Base-by-base conservation (phyloP, 2,888 invertebrate genomes). In the Blera fallax region DNA sequence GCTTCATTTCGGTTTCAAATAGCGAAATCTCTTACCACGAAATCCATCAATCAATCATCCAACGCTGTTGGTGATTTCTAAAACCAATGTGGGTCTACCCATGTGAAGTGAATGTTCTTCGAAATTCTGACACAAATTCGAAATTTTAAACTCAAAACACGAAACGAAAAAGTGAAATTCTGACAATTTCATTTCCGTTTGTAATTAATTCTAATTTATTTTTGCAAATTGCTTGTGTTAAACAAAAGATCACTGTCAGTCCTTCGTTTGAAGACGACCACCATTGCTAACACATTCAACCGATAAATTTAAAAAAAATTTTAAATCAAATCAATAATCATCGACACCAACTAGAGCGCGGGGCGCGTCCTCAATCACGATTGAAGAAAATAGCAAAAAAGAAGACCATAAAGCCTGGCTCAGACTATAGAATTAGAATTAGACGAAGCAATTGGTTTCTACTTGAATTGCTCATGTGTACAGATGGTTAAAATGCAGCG, bases 321-420 rank as follows among this genome's bases (percentile, higher is more conserved):
- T 73, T 54, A 73, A 73, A 78, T 82, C 60, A 73, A 73, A 78
- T 82, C 70, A 72, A 60, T 67, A 78, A 78, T 72, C 65, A 73
- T 78, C 67, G 67, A 73, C 79, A 79, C 45, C 73, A 83, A 83
- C 64, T 83, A 79, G 83, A 83, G 78, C 83, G 82, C 78, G 78
- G 72, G 78, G 60, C 78, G 64, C 82, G 83, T 73, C 58, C 83
- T 67, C 79, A 73, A 78, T 83, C 78, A 83, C 78, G 83, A 82
- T 77, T 76, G 56, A 70, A 16, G 24, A 34, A 32, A 3, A 21
- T 10, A 45, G 18, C 43, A 50, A 54, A 29, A 29, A 18, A 5
- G 18, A 77, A 70, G 48, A 24, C 50, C 58, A 65, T 56, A 56
- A 82, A 50, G 37, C 50, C 43, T 14, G 32, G 40, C 54, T 7